Percentiles rank a stretch among this genome's conserved stretches.
Conservation (phyloP, 2,888 invertebrate genomes). For the Synergus itoensis region DNA sequence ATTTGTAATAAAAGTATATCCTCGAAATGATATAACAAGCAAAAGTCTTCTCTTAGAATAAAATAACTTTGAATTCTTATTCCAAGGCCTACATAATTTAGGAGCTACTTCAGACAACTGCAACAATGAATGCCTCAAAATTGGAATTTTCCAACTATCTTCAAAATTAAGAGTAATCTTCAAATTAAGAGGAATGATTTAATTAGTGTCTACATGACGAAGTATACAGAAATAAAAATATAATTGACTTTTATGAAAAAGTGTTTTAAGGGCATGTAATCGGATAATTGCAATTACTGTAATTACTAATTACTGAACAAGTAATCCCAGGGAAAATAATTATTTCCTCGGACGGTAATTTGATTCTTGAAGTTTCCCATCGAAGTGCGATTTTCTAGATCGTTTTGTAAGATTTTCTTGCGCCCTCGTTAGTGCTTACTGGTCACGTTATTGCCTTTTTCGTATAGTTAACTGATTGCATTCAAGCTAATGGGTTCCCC, state of each 20-base stretch:
- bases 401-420: conserved; percentile 39
- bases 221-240: no score
- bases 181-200: no score
- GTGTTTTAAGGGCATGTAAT: no score
- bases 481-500: conserved; percentile 56
- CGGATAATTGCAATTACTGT: no score
- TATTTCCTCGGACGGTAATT: no score
- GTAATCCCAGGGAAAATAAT: no score
- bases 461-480: conserved; percentile 59
- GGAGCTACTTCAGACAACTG: background rate
- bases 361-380: conserved; percentile 16
- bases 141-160: background rate
- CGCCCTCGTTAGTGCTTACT: conserved; percentile 51
- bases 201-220: no score
- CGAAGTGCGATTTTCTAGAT: conserved; percentile 7
- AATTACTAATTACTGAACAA: background rate
- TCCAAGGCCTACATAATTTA: no score
- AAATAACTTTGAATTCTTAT: background rate
- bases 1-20: background rate
- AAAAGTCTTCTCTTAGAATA: background rate
- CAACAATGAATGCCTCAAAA: background rate
- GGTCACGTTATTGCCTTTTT: conserved; percentile 42
- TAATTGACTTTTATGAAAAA: no score
- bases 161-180: background rate
- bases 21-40: background rate